A percentile compares a stretch with the other conserved stretches of the same genome.
These are phyloP conservation scores for Noturus placidus DNA, from an alignment of 2,113 vertebrate species.

Conservation along the genomic window DNA sequence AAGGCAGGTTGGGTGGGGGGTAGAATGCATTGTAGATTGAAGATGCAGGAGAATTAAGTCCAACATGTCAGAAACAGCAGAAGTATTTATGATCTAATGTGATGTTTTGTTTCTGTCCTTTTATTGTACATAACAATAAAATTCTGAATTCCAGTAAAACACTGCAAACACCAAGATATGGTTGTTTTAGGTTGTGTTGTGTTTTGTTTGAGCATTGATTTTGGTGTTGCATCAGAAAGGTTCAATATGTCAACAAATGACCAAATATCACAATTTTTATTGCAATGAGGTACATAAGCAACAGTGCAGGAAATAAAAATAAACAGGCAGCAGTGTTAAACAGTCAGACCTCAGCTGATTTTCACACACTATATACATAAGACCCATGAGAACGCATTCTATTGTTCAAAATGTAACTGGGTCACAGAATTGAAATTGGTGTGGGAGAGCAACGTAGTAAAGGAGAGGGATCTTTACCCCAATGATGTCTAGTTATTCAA, in stretches of 20 bases:
- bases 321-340: background rate
- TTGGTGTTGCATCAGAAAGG: background rate
- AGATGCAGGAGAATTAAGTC: constrained; percentile 15
- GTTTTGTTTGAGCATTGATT: background rate
- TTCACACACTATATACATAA: background rate
- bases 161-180: constrained; percentile 40
- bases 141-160: constrained; percentile 66
- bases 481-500: background rate
- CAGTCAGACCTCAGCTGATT: background rate
- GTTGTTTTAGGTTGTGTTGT: background rate
- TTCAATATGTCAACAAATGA: background rate
- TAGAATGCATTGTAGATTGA: background rate
- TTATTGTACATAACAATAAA: constrained; percentile 76
- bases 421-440: background rate
- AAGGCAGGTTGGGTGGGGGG: background rate
- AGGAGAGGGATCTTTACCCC: background rate
- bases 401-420: background rate
- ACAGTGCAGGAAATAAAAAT: background rate
- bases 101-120: constrained; percentile 69
- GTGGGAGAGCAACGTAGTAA: background rate
- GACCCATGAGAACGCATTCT: background rate
- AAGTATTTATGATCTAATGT: constrained; percentile 73
- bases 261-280: background rate
- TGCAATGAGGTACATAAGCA: background rate
- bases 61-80: constrained; percentile 48